Conservation (phyloP, 2,888 invertebrate genomes). For the Plagodis dolabraria region DNA sequence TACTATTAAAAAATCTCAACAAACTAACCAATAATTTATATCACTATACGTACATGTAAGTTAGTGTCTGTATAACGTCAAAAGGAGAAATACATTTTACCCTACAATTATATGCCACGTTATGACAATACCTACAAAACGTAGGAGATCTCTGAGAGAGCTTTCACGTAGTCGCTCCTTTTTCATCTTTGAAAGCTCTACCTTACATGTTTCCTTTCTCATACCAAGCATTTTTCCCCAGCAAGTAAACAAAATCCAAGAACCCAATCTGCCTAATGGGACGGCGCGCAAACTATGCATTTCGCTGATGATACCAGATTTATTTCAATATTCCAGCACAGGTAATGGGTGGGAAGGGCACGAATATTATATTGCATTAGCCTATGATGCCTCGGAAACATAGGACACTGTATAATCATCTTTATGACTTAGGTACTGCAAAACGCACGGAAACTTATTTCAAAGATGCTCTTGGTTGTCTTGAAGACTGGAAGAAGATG, state of each 20-base stretch:
- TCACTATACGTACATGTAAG: too few species aligned
- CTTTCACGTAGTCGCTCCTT: too few species aligned
- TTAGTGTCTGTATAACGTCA: too few species aligned
- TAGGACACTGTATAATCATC: background rate
- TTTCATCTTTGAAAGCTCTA: background rate
- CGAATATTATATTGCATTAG: constrained; percentile 55
- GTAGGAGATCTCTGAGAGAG: too few species aligned
- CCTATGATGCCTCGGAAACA: constrained; percentile 16
- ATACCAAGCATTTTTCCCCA: background rate
- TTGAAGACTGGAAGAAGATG: too few species aligned
- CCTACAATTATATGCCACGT: too few species aligned
- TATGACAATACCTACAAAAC: too few species aligned
- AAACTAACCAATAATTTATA: too few species aligned
- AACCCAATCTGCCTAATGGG: constrained; percentile 68
- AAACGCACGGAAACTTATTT: background rate
- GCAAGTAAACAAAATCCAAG: constrained; percentile 31
- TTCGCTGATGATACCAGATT: constrained; percentile 69
- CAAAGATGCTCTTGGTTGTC: too few species aligned
- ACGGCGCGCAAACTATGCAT: constrained; percentile 59
- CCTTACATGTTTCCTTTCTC: background rate
- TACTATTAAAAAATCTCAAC: too few species aligned
- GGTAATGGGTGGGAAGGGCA: constrained; percentile 49
- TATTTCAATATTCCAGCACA: constrained; percentile 67
- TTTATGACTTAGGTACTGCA: background rate
- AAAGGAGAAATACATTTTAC: too few species aligned